phyloP scores from a whole-genome alignment of 2,888 invertebrate species.

The Clistopyga incitator region DNA sequence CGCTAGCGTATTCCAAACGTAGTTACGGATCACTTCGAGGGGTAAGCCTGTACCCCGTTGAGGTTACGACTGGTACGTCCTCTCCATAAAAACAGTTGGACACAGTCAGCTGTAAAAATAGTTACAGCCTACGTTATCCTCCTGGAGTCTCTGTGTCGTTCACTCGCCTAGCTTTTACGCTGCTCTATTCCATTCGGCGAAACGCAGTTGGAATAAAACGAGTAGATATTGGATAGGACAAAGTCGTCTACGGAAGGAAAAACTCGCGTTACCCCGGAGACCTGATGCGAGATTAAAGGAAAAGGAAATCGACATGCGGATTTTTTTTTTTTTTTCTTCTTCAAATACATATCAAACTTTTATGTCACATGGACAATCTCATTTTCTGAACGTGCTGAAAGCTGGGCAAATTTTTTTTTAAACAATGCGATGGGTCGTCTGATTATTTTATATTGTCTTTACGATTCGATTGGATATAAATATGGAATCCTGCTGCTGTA shows the following conservation, averaged over 20 bases:
- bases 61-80: conserved; percentile 56
- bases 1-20: conserved; percentile 34
- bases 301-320: not conserved
- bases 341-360: not conserved
- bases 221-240: conserved; percentile 38
- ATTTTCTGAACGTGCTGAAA: not conserved
- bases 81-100: conserved; percentile 67
- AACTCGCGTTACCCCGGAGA: conserved; percentile 14
- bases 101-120: conserved; percentile 66
- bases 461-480: too few relatives aligned
- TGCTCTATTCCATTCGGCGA: conserved; percentile 24
- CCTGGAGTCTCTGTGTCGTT: conserved; percentile 14
- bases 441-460: not conserved
- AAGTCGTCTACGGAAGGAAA: conserved; percentile 23
- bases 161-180: conserved; percentile 13
- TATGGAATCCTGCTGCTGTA: too few relatives aligned
- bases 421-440: not conserved
- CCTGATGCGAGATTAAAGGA: conserved; percentile 19
- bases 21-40: conserved; percentile 14
- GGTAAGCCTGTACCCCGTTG: conserved; percentile 12
- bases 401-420: not conserved
- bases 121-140: conserved; percentile 61
- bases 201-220: conserved; percentile 50
- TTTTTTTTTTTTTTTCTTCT: not conserved
- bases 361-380: not conserved